Base-by-base conservation (phyloP, 1,140 invertebrate species). In the Drosophila pachea region DNA sequence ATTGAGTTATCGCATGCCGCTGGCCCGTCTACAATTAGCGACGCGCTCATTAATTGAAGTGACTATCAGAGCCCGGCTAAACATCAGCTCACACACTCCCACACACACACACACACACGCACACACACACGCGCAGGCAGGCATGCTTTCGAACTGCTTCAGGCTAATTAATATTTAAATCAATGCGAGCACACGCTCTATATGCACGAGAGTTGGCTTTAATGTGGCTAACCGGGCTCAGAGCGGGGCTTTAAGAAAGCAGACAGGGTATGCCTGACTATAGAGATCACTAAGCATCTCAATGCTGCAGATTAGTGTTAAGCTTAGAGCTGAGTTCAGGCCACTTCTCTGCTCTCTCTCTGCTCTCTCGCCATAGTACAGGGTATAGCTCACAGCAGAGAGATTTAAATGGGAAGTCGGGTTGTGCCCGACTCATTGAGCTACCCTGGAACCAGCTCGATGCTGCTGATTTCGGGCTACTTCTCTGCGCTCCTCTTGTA, bases 1-100 rank as follows among this genome's bases (percentile, higher is more conserved):
- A 74, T 75, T 84, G 75, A 78, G 78, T 83, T 83, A 84, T 84
- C 75, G 76, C 78, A 78, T 78, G 78, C 43, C 65, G 64, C 68
- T 72, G 67, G 72, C 43, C 56, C 58, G 76, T 64, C 59, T 65
- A 75, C 63, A 83, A 84, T 78, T 83, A 83, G 72, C 79, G 49
- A 63, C 38, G 58, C 56, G 50, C 68, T 62, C 75, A 83, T 83
- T 83, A 82, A 75, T 73, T 83, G 75, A 72, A 72, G 68, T 68
- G 64, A 83, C 68, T 74, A 67, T 67, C 73, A 67, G 55, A 38
- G 29, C 48, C 3, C 1, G 22, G 22, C 22, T 22, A 22, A 22
- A 22, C 22, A 22, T 22, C 22, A 22, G 22, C 22, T 22, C 22
- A 22, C 22, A 22, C 33, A 47, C 11, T 40, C 59, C n/a, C 36